These are phyloP conservation scores for Panonychus citri DNA, from an alignment of 1,140 invertebrate genomes.

Conservation along the genomic window DNA sequence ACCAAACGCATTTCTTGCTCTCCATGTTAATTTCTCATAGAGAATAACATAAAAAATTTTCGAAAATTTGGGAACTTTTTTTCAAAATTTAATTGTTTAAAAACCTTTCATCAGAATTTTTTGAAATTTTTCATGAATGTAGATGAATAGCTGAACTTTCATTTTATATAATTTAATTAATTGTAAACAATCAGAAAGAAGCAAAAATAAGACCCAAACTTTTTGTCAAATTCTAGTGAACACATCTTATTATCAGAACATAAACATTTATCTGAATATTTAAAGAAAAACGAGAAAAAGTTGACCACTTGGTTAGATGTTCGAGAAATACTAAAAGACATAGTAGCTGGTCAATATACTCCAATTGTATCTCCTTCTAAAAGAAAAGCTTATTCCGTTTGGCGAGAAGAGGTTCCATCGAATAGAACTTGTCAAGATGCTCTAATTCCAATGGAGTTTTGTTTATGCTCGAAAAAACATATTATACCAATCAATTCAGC, in stretches of 20 bases:
- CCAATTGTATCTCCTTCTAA: neutral
- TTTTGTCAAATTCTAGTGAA: too few relatives aligned
- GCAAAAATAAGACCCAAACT: too few relatives aligned
- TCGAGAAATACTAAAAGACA: constrained; percentile 15
- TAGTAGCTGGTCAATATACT: constrained; percentile 8
- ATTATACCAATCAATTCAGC: neutral
- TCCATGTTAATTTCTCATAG: too few relatives aligned
- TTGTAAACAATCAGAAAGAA: too few relatives aligned
- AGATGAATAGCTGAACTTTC: too few relatives aligned
- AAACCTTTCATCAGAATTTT: too few relatives aligned
- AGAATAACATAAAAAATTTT: too few relatives aligned
- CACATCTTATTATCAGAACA: constrained; percentile 7
- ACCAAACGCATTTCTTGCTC: too few relatives aligned
- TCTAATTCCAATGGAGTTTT: constrained; percentile 5
- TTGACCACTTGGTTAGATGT: constrained; percentile 17
- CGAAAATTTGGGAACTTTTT: too few relatives aligned
- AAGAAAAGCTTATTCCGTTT: neutral
- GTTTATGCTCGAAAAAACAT: constrained; percentile 1
- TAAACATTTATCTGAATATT: constrained; percentile 8
- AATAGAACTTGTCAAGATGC: constrained; percentile 6
- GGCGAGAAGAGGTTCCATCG: neutral
- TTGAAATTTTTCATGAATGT: too few relatives aligned
- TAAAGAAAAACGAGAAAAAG: constrained; percentile 5
- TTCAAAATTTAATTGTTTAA: too few relatives aligned
- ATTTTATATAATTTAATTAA: too few relatives aligned